These are phyloP conservation scores for Leuctra nigra DNA, from an alignment of 2,888 invertebrate species.

Conservation along the genomic window DNA sequence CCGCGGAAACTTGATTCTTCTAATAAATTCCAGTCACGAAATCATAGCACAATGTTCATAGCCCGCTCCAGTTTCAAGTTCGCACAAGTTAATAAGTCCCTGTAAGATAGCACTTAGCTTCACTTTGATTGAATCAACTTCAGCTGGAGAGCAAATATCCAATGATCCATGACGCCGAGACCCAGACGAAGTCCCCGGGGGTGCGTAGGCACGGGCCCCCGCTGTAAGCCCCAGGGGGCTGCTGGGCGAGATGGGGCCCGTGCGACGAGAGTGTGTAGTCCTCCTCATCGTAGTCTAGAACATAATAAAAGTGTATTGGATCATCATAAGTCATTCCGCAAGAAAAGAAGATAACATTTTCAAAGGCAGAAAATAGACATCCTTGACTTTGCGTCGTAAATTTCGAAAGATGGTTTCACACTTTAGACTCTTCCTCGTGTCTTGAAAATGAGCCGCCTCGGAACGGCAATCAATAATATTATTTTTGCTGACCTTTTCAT, in stretches of 20 bases:
- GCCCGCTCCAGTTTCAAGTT: too few species aligned
- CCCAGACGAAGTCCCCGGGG: too few species aligned
- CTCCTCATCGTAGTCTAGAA: constrained; percentile 22
- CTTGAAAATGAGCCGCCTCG: not conserved
- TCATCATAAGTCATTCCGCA: not conserved
- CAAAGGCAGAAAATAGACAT: not conserved
- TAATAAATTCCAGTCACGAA: too few species aligned
- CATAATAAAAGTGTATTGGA: not conserved
- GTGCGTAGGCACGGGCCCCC: too few species aligned
- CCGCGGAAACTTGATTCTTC: too few species aligned
- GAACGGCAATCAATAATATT: too few species aligned
- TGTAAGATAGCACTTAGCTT: too few species aligned
- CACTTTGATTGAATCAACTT: constrained; percentile 1
- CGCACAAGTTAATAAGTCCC: too few species aligned
- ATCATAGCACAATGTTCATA: too few species aligned
- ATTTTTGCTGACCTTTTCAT: too few species aligned
- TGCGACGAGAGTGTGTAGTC: constrained; percentile 24
- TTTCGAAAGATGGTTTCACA: not conserved
- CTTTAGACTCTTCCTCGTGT: not conserved
- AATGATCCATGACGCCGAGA: not conserved
- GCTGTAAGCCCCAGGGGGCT: constrained; percentile 18
- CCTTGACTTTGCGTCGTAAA: not conserved
- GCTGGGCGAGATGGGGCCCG: constrained; percentile 24
- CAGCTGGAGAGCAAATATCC: not conserved
- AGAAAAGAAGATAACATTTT: not conserved